A percentile compares a stretch with the other conserved stretches of the same genome.
Evolutionary conservation across 2,113 vertebrate species (phyloP).

Genomic region (Dissostichus mawsoni): DNA sequence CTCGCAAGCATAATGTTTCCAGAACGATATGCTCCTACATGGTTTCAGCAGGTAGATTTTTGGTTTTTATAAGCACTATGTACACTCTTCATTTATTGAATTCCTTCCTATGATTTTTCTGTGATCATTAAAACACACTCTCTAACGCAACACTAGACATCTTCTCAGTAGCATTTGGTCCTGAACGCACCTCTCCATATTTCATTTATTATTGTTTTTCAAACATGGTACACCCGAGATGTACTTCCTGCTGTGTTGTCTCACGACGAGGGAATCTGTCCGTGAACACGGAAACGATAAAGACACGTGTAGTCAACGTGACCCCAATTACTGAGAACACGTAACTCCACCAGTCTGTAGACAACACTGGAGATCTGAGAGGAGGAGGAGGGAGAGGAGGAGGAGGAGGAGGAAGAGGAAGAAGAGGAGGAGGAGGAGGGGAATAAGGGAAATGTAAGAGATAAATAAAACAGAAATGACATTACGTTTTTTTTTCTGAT

Average conservation of each 20-base stretch:
- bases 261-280: constrained; percentile 72
- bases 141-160: neutral
- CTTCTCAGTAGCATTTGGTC: constrained; percentile 43
- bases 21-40: constrained; percentile 25
- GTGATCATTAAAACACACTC: neutral
- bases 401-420: too few species aligned
- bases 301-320: constrained; percentile 95
- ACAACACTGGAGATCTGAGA: constrained; percentile 52
- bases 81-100: neutral
- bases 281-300: constrained; percentile 96
- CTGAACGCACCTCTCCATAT: neutral
- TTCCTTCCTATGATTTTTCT: neutral
- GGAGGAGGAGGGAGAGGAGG: too few species aligned
- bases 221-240: too few species aligned
- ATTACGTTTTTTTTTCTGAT: neutral
- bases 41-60: constrained; percentile 25
- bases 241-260: neutral
- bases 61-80: constrained; percentile 4
- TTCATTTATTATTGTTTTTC: too few species aligned
- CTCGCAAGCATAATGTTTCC: constrained; percentile 41
- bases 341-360: constrained; percentile 76
- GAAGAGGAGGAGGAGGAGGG: neutral
- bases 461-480: neutral
- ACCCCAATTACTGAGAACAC: constrained; percentile 94
- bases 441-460: too few species aligned